phyloP scores from a whole-genome alignment of 2,888 invertebrate genomes.

The Micoletzkya japonica region DNA sequence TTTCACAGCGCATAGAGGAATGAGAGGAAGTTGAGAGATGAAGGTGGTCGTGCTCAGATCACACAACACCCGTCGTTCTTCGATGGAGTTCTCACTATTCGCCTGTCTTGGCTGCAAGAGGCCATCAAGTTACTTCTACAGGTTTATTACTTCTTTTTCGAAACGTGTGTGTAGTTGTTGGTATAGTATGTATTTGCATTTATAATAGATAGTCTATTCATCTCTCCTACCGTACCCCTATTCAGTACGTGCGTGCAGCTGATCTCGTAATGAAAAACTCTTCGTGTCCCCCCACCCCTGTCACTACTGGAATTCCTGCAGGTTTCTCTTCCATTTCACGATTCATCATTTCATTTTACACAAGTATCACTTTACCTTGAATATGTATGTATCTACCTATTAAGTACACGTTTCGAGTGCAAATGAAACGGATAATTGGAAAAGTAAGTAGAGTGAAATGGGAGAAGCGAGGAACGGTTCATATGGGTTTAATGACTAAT shows the following conservation, averaged over 20 bases:
- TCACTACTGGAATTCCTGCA: constrained; percentile 15
- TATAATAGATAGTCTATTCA: constrained; percentile 8
- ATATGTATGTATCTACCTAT: too few species aligned
- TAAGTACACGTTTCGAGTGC: too few species aligned
- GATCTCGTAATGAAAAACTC: neutral
- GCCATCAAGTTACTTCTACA: constrained; percentile 27
- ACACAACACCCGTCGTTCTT: constrained; percentile 77
- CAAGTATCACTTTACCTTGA: too few species aligned
- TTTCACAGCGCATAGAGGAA: too few species aligned
- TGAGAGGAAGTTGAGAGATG: too few species aligned
- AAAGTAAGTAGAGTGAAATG: constrained; percentile 15
- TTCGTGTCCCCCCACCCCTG: constrained; percentile 15
- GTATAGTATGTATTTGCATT: too few species aligned
- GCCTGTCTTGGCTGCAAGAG: constrained; percentile 64
- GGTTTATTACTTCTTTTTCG: too few species aligned
- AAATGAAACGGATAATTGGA: neutral
- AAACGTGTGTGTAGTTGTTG: too few species aligned
- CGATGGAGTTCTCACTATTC: constrained; percentile 84
- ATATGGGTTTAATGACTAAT: constrained; percentile 1
- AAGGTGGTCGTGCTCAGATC: constrained; percentile 39
- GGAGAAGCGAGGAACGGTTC: neutral
- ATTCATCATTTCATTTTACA: neutral
- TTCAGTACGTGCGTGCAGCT: neutral
- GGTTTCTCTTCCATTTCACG: constrained; percentile 21
- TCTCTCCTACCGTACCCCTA: neutral